Evolutionary conservation across 2,113 vertebrate species (phyloP), one percentile per base, ranked within the genome.

Genomic region (Coptodon rendalli): DNA sequence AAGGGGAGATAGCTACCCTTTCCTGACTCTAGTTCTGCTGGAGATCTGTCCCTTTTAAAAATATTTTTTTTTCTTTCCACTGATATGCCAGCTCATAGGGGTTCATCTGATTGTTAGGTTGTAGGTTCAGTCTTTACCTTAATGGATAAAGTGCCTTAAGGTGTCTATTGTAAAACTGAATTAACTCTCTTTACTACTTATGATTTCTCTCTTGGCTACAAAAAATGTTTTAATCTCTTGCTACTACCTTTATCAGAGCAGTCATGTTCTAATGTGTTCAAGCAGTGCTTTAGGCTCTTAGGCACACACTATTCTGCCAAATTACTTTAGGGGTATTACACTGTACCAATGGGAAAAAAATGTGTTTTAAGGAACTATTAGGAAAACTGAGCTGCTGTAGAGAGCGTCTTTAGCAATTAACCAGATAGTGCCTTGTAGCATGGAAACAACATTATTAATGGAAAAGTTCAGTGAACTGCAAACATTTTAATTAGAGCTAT

Each of bases 401-500:
- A 76, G 14, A 48, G 38, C 16, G 7, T 73, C 38, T 45, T 73
- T 2, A 73, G 38, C 22, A 43, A 45, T 43, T 73, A 73, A 73
- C 38, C 38, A 73, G 66, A 73, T 73, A 45, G 43, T 76, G 71
- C 71, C 43, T 76, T 48, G 43, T 29, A 76, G 43, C 40, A 76
- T 12, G 71, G 43, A 48, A 76, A 76, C 19, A 45, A 76, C 11
- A 45, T 48, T 76, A 76, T 76, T 48, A 76, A 48, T 48, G 43
- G 71, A 48, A 50, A 17, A 50, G 43, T 50, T 27, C 43, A 31
- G 24, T 48, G 43, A 76, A 48, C 2, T 3, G 6, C 50, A 50
- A 50, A 76, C 43, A 76, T 50, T 50, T 76, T 50, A 76, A 76
- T 76, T 50, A 76, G 71, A 50, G 71, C 71, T 76, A 4, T 76